These are phyloP conservation scores for Loxodonta africana DNA, from an alignment of 2,113 vertebrate species.

Conservation along the genomic window DNA sequence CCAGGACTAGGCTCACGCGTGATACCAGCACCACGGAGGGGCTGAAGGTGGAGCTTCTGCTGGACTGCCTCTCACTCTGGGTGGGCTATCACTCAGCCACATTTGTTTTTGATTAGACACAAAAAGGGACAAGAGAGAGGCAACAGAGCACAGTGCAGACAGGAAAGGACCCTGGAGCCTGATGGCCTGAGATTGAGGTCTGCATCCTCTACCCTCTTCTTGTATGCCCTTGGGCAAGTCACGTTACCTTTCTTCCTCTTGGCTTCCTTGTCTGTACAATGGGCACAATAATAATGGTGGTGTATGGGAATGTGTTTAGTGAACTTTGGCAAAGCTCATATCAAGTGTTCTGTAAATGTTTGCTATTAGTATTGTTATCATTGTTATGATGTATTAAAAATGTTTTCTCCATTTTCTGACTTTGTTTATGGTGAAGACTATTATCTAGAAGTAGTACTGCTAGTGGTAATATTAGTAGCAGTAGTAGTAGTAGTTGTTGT, in stretches of 20 bases:
- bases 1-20: not conserved
- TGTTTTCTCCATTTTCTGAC: not conserved
- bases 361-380: too few relatives aligned
- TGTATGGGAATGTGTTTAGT: fast-evolving
- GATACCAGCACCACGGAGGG: fast-evolving
- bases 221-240: not conserved
- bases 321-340: not conserved
- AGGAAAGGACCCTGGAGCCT: fast-evolving
- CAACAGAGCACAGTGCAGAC: fast-evolving
- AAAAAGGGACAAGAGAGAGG: fast-evolving
- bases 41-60: fast-evolving
- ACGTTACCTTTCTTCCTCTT: not conserved
- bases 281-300: fast-evolving
- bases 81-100: fast-evolving
- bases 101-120: not conserved
- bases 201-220: fast-evolving
- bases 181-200: not conserved
- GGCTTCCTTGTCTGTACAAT: too few relatives aligned
- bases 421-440: not conserved
- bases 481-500: not conserved
- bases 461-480: too few relatives aligned
- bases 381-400: fast-evolving
- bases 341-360: too few relatives aligned
- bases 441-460: fast-evolving
- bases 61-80: not conserved